Percentiles rank a stretch among this genome's conserved stretches.
phyloP scores from a whole-genome alignment of 1,140 invertebrate species.

The Andricus grossulariae region DNA sequence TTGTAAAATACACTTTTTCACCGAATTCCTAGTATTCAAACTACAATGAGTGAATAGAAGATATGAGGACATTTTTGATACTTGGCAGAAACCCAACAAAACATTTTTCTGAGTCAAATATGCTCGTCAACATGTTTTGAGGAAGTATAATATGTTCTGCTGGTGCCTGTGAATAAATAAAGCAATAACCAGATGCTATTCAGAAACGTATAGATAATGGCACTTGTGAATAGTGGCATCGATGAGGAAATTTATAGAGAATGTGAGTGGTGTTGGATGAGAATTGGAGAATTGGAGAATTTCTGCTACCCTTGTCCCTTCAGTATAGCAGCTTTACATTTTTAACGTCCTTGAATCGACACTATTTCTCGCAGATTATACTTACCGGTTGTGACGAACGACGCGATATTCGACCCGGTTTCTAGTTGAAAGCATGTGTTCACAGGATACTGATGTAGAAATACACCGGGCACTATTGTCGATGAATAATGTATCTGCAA shows the following conservation, averaged over 20 bases:
- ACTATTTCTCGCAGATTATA: conserved; percentile 13
- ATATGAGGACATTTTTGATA: too few relatives aligned
- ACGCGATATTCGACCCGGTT: conserved; percentile 24
- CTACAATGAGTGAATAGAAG: too few relatives aligned
- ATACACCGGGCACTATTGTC: conserved; percentile 16
- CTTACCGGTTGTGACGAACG: conserved; percentile 1
- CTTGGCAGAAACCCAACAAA: too few relatives aligned
- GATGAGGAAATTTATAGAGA: not conserved
- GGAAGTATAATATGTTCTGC: not conserved
- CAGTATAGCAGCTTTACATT: not conserved
- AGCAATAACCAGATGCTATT: conserved; percentile 8
- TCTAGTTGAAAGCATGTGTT: conserved; percentile 29
- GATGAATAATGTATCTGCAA: conserved; percentile 27
- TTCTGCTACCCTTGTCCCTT: not conserved
- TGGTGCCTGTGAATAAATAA: conserved; percentile 6
- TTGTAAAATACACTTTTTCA: too few relatives aligned
- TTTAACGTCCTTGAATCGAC: not conserved
- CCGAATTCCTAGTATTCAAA: too few relatives aligned
- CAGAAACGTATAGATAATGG: not conserved
- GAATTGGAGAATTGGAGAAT: too few relatives aligned
- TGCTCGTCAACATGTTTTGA: too few relatives aligned
- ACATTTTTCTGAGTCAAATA: too few relatives aligned
- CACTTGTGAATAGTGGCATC: too few relatives aligned
- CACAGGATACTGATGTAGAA: not conserved
- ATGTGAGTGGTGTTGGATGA: not conserved